Percentiles rank a stretch among this genome's conserved stretches.
Conservation (phyloP, 1,140 invertebrate species). For the Drosophila oshimai region DNA sequence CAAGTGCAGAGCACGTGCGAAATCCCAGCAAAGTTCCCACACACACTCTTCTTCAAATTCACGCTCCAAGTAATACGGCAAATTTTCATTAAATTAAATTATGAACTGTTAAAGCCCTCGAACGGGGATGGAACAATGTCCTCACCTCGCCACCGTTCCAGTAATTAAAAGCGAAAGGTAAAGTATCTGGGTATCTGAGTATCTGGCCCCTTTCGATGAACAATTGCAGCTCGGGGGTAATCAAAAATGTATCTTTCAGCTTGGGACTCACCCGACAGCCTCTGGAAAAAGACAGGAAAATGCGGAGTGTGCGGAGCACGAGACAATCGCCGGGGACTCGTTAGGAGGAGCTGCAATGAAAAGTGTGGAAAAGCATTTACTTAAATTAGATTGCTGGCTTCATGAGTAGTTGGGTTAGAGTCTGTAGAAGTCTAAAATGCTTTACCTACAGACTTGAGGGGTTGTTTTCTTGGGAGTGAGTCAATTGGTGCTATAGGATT, state of each 20-base stretch:
- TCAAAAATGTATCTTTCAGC: slow-evolving; percentile 64
- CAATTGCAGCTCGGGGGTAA: slow-evolving; percentile 54
- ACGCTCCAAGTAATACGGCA: slow-evolving; percentile 70
- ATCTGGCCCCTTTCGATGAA: slow-evolving; percentile 27
- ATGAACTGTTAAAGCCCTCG: slow-evolving; percentile 52
- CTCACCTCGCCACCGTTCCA: slow-evolving; percentile 1
- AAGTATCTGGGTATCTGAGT: slow-evolving; percentile 1
- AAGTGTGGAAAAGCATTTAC: slow-evolving; percentile 53
- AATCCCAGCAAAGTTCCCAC: slow-evolving; percentile 69
- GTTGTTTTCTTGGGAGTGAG: neutral
- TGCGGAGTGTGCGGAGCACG: neutral
- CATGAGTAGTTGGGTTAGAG: neutral
- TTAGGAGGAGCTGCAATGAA: slow-evolving; percentile 66
- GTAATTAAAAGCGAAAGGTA: slow-evolving; percentile 65
- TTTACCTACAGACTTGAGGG: neutral
- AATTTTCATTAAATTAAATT: slow-evolving; percentile 80
- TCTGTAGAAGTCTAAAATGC: neutral
- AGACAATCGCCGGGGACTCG: slow-evolving; percentile 56
- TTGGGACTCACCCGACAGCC: slow-evolving; percentile 54
- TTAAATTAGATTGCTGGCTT: slow-evolving; percentile 61
- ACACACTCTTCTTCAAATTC: slow-evolving; percentile 59
- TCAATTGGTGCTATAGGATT: neutral
- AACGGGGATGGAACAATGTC: neutral
- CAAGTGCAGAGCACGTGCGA: slow-evolving; percentile 59
- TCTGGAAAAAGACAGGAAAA: slow-evolving; percentile 1